Evolutionary conservation across 2,888 invertebrate species (phyloP).

Genomic region (Poecilus cupreus): DNA sequence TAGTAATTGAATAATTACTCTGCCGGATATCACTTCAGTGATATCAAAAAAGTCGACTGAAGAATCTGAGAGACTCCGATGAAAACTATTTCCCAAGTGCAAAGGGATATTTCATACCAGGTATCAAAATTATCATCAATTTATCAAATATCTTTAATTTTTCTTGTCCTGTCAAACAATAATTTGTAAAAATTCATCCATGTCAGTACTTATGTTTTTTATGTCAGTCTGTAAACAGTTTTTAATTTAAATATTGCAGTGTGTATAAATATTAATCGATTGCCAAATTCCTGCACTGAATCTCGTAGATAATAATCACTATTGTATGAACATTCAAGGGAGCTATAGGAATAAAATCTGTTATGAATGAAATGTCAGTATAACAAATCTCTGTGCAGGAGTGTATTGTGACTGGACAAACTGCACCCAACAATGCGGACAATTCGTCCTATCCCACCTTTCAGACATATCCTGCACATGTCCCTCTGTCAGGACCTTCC

Average conservation of each 20-base stretch:
- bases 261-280: neutral
- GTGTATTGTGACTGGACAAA: constrained; percentile 26
- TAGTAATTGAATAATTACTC: neutral
- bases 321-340: constrained; percentile 27
- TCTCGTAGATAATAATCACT: constrained; percentile 14
- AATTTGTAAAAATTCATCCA: constrained; percentile 8
- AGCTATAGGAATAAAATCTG: constrained; percentile 37
- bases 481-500: constrained; percentile 18
- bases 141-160: neutral
- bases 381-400: constrained; percentile 21
- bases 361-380: neutral
- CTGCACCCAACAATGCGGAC: neutral
- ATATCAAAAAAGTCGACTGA: neutral
- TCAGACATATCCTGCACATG: constrained; percentile 13
- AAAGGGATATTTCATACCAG: constrained; percentile 54
- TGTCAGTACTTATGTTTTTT: neutral
- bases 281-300: constrained; percentile 19
- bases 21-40: neutral
- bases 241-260: neutral
- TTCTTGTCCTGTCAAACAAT: constrained; percentile 4
- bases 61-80: constrained; percentile 28
- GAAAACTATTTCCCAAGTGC: constrained; percentile 31
- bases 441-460: neutral
- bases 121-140: constrained; percentile 28
- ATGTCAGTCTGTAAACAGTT: neutral